Evolutionary conservation across 2,797 vertebrate genomes (phyloP).

Genomic region (Syndactyla subalaris): DNA sequence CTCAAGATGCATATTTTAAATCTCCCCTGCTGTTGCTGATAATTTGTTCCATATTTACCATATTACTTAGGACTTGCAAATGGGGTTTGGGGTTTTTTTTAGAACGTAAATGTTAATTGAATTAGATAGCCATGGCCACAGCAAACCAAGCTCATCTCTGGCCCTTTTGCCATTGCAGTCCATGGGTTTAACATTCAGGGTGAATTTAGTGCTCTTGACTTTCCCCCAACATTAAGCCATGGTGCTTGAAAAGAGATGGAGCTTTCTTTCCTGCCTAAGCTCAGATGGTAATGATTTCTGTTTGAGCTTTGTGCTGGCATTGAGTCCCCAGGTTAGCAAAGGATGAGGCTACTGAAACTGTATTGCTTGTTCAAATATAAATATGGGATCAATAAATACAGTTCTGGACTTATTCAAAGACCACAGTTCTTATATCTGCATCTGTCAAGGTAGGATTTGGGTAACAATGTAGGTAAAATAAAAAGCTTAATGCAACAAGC

Average conservation of each 20-base stretch:
- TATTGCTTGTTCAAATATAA: background rate
- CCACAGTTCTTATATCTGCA: constrained; percentile 28
- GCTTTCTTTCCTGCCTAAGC: background rate
- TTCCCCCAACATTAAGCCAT: background rate
- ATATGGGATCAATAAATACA: constrained; percentile 19
- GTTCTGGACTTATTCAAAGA: constrained; percentile 53
- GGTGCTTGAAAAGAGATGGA: background rate
- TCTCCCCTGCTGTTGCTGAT: constrained; percentile 70
- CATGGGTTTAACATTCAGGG: background rate
- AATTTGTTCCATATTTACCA: constrained; percentile 75
- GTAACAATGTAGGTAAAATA: constrained; percentile 57
- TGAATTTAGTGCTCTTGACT: background rate
- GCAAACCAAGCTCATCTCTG: constrained; percentile 12
- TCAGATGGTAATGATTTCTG: background rate
- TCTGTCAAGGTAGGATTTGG: constrained; percentile 28
- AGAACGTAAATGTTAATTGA: constrained; percentile 60
- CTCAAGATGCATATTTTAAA: constrained; percentile 43
- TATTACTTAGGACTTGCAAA: constrained; percentile 73
- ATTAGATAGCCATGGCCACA: constrained; percentile 25
- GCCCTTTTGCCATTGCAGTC: background rate
- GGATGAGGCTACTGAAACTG: background rate
- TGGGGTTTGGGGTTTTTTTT: background rate
- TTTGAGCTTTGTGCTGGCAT: background rate
- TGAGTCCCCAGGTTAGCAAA: background rate
- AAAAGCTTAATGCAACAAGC: constrained; percentile 53